These are phyloP conservation scores for Scaptomyza montana DNA, from an alignment of 1,140 invertebrate genomes.

Conservation along the genomic window DNA sequence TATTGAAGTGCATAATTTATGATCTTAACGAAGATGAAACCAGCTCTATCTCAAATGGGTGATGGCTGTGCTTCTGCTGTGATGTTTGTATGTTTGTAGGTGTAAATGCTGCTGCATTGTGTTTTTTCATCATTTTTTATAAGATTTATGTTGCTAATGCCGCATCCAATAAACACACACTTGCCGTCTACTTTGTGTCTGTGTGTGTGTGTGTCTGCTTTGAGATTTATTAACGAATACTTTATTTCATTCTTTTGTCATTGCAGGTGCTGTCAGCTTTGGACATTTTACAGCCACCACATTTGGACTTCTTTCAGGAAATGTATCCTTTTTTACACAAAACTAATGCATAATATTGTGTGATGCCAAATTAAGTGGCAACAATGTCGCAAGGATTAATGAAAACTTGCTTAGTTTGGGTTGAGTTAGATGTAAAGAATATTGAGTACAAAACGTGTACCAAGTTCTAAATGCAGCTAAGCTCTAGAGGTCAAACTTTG, in stretches of 20 bases:
- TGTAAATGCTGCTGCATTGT: conserved; percentile 31
- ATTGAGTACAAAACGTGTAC: neutral
- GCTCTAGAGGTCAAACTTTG: too few species aligned
- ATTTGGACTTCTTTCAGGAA: conserved; percentile 99
- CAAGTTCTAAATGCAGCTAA: too few species aligned
- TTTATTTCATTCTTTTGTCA: conserved; percentile 62
- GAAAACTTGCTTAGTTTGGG: neutral
- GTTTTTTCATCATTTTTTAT: too few species aligned
- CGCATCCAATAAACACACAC: conserved; percentile 40
- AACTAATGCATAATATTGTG: neutral
- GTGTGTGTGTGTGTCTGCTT: neutral
- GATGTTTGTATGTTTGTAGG: conserved; percentile 13
- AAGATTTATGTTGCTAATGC: conserved; percentile 49
- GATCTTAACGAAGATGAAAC: conserved; percentile 28
- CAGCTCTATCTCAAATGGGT: conserved; percentile 11
- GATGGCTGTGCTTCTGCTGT: neutral
- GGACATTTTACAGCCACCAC: conserved; percentile 98
- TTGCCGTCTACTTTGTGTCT: conserved; percentile 16
- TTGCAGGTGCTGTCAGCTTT: conserved; percentile 96
- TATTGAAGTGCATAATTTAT: conserved; percentile 68
- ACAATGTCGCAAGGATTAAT: neutral
- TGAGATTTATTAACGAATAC: conserved; percentile 49
- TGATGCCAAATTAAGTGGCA: neutral
- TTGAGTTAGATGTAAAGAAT: too few species aligned
- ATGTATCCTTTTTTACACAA: conserved; percentile 95